Evolutionary conservation across 2,888 invertebrate species (phyloP).

Genomic region (Linyphia triangularis): DNA sequence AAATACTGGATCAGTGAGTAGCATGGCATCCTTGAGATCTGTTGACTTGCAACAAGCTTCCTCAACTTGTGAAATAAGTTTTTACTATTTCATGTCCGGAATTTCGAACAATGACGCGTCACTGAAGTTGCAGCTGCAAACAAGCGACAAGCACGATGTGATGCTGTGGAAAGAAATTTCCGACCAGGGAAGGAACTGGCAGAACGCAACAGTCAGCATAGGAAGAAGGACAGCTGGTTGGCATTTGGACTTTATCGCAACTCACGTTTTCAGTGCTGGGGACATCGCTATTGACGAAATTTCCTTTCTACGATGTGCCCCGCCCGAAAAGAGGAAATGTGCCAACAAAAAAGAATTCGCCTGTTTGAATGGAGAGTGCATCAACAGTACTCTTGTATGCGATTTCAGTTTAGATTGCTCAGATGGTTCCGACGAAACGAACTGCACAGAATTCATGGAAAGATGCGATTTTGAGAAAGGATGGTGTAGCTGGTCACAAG

Average conservation of each 20-base stretch:
- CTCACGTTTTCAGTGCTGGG: conserved; percentile 57
- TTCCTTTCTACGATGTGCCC: conserved; percentile 62
- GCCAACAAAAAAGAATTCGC: conserved; percentile 54
- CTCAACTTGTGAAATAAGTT: conserved; percentile 64
- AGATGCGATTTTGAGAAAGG: conserved; percentile 73
- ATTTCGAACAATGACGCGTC: conserved; percentile 54
- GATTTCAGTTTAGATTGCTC: conserved; percentile 71
- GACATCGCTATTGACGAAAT: conserved; percentile 73
- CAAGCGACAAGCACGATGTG: conserved; percentile 20
- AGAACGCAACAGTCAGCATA: conserved; percentile 50
- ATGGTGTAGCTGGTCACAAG: conserved; percentile 48
- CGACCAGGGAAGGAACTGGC: conserved; percentile 66
- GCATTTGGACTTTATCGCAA: conserved; percentile 70
- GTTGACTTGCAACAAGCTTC: conserved; percentile 49
- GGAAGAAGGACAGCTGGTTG: conserved; percentile 62
- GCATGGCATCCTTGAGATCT: conserved; percentile 60
- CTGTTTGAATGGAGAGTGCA: conserved; percentile 65
- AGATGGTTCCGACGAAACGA: conserved; percentile 73
- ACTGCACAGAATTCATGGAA: conserved; percentile 65
- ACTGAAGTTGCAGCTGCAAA: conserved; percentile 48
- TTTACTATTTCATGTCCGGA: conserved; percentile 74
- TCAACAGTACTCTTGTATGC: conserved; percentile 55
- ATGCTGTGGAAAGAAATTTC: conserved; percentile 47
- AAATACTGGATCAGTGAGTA: conserved; percentile 44
- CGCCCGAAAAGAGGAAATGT: conserved; percentile 60